Conservation (phyloP, 1,140 invertebrate species). For the Thaumetopoea pityocampa region DNA sequence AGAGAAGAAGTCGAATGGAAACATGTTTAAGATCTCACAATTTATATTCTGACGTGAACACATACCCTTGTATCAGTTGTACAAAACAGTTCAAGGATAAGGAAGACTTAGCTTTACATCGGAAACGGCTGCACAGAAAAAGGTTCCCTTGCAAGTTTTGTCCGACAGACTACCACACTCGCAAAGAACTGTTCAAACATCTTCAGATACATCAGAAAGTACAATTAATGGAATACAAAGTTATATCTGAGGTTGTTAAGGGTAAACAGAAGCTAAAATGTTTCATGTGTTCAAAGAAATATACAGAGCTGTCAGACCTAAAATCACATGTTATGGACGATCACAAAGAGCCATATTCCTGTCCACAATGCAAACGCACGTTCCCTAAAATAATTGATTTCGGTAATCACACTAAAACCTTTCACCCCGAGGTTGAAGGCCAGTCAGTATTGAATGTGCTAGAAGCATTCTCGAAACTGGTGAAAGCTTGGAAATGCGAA, state of each 20-base stretch:
- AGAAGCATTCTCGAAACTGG: constrained; percentile 59
- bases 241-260: constrained; percentile 58
- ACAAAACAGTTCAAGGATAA: constrained; percentile 52
- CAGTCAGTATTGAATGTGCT: constrained; percentile 60
- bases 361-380: constrained; percentile 45
- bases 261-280: constrained; percentile 57
- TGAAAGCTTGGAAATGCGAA: constrained; percentile 65
- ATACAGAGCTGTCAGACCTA: constrained; percentile 46
- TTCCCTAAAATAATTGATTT: constrained; percentile 64
- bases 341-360: constrained; percentile 55
- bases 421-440: constrained; percentile 55
- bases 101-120: constrained; percentile 44
- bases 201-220: constrained; percentile 61
- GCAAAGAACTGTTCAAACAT: constrained; percentile 63
- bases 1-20: constrained; percentile 50
- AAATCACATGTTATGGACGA: constrained; percentile 61
- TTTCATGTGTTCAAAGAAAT: constrained; percentile 57
- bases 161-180: constrained; percentile 56
- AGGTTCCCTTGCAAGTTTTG: constrained; percentile 67
- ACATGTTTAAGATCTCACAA: constrained; percentile 58
- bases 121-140: constrained; percentile 49
- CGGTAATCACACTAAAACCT: constrained; percentile 53
- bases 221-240: constrained; percentile 65
- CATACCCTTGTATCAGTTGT: constrained; percentile 46
- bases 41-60: constrained; percentile 26